These are phyloP conservation scores for Acrossocheilus fasciatus DNA, from an alignment of 2,797 vertebrate species.

Conservation along the genomic window DNA sequence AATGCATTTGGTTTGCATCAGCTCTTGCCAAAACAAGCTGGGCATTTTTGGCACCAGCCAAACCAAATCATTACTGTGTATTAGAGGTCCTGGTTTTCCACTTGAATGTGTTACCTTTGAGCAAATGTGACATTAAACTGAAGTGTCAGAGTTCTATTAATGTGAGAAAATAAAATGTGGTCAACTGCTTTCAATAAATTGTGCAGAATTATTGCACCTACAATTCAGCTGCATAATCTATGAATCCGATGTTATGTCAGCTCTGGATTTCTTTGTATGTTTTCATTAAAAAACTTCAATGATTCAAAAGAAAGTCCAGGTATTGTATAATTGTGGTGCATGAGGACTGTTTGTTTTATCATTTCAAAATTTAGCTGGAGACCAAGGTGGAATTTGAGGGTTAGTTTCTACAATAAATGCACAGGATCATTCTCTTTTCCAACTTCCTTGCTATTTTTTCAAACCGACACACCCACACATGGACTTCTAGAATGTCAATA, in stretches of 20 bases:
- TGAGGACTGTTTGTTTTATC: conserved; percentile 20
- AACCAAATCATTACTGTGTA: conserved; percentile 41
- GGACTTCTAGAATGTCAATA: not conserved
- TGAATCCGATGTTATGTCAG: not conserved
- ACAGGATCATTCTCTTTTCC: not conserved
- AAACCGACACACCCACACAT: not conserved
- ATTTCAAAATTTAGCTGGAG: not conserved
- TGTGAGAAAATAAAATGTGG: conserved; percentile 23
- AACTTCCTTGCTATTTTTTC: not conserved
- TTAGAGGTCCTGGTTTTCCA: conserved; percentile 41
- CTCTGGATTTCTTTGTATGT: not conserved
- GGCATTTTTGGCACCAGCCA: conserved; percentile 25
- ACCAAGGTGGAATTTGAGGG: conserved; percentile 3
- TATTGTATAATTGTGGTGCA: not conserved
- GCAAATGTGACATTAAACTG: conserved; percentile 6
- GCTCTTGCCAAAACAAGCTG: conserved; percentile 43
- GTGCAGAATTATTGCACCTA: not conserved
- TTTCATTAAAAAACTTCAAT: not conserved
- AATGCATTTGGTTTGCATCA: conserved; percentile 15
- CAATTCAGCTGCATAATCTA: not conserved
- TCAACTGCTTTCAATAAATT: not conserved
- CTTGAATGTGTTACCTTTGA: conserved; percentile 18
- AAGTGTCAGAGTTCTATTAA: conserved; percentile 33
- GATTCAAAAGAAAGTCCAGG: not conserved
- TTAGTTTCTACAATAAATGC: not conserved